Percentiles rank a stretch among this genome's conserved stretches.
Conservation (phyloP, 2,113 vertebrate species). For the Lagopus muta region DNA sequence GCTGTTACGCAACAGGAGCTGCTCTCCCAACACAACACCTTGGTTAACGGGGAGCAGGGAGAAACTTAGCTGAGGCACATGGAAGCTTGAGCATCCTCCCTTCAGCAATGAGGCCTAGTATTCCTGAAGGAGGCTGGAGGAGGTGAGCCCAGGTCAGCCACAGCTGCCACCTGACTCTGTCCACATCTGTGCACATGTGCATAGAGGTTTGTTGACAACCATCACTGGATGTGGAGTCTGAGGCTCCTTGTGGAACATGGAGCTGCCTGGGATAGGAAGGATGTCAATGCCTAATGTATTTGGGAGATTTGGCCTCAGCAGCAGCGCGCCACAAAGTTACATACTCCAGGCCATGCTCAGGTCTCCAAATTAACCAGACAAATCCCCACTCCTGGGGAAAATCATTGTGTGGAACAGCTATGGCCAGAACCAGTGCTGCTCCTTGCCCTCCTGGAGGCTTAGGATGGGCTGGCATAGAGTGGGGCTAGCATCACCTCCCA, state of each 20-base stretch:
- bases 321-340: neutral
- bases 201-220: neutral
- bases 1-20: neutral
- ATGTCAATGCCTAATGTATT: neutral
- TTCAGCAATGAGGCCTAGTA: fast-evolving
- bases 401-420: no score
- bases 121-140: neutral
- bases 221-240: no score
- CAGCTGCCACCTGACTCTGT: neutral
- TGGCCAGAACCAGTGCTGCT: neutral
- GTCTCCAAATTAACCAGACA: neutral
- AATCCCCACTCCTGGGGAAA: neutral
- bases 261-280: neutral
- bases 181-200: neutral
- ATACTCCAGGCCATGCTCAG: neutral
- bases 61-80: neutral
- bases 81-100: neutral
- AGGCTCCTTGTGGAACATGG: neutral
- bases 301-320: neutral
- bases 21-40: neutral
- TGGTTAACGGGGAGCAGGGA: fast-evolving
- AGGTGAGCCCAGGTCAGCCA: neutral
- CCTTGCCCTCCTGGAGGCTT: neutral
- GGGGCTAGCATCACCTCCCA: neutral
- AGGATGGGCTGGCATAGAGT: neutral